Percentiles rank a stretch among this genome's conserved stretches.
Evolutionary conservation across 2,113 vertebrate genomes (phyloP).

Genomic region (Cebus imitator): DNA sequence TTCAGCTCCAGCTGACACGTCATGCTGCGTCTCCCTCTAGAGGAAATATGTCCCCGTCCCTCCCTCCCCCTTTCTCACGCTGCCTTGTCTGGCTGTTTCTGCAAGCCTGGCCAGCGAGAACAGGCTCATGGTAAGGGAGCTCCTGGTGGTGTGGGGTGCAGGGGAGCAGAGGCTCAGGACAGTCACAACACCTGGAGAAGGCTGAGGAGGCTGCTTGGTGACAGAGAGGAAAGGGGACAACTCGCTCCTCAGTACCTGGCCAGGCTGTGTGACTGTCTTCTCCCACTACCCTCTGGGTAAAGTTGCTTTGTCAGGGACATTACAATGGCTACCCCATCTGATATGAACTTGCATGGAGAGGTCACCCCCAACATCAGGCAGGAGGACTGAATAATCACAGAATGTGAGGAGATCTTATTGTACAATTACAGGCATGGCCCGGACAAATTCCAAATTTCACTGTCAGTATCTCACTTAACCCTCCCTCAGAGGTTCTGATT

Average conservation of each 20-base stretch:
- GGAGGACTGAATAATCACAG: neutral
- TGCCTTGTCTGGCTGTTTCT: neutral
- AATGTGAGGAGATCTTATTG: neutral
- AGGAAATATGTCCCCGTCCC: neutral
- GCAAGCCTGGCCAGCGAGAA: neutral
- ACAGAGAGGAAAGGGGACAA: too few relatives aligned
- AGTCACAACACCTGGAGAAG: too few relatives aligned
- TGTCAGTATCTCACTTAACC: neutral
- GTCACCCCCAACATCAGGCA: neutral
- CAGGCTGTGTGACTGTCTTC: neutral
- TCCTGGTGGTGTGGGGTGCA: neutral
- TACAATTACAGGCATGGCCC: neutral
- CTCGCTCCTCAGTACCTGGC: neutral
- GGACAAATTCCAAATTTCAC: neutral
- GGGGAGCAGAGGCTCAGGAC: neutral
- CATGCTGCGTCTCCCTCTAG: neutral
- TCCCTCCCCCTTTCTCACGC: too few relatives aligned
- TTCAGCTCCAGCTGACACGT: neutral
- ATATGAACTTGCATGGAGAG: neutral
- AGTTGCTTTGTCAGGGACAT: neutral
- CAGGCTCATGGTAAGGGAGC: neutral
- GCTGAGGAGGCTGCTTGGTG: neutral
- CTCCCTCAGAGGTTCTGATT: neutral
- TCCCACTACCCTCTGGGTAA: neutral
- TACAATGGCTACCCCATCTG: neutral